Conservation (phyloP, 2,113 vertebrate genomes). For the Amphilophus citrinellus region DNA sequence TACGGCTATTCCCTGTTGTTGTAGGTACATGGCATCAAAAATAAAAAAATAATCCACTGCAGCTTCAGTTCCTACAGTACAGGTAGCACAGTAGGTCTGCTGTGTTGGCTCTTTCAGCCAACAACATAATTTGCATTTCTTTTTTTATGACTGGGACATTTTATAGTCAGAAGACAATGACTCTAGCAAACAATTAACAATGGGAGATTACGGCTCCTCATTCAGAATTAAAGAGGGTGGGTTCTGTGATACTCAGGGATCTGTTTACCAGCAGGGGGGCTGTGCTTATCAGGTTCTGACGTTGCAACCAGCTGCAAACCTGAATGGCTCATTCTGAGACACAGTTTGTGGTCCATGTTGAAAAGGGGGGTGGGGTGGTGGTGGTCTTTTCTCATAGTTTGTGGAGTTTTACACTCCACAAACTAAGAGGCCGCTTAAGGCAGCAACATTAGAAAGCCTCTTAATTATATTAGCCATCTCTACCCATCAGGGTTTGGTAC, state of each 20-base stretch:
- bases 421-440: background rate
- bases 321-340: background rate
- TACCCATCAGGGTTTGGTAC: background rate
- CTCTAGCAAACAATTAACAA: constrained; percentile 4
- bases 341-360: background rate
- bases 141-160: background rate
- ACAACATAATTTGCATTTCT: background rate
- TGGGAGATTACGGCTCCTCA: background rate
- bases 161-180: background rate
- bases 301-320: background rate
- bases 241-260: background rate
- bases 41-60: background rate
- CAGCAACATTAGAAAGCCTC: background rate
- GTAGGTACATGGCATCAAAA: background rate
- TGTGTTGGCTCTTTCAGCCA: background rate
- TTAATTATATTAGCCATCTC: rapidly evolving
- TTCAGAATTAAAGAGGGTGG: background rate
- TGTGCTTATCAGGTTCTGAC: constrained; percentile 9
- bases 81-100: background rate
- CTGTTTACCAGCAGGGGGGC: background rate
- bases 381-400: background rate
- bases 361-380: background rate
- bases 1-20: background rate
- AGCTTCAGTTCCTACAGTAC: background rate
- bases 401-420: rapidly evolving